phyloP scores from a whole-genome alignment of 1,140 invertebrate species.

The Drosophila pandora region DNA sequence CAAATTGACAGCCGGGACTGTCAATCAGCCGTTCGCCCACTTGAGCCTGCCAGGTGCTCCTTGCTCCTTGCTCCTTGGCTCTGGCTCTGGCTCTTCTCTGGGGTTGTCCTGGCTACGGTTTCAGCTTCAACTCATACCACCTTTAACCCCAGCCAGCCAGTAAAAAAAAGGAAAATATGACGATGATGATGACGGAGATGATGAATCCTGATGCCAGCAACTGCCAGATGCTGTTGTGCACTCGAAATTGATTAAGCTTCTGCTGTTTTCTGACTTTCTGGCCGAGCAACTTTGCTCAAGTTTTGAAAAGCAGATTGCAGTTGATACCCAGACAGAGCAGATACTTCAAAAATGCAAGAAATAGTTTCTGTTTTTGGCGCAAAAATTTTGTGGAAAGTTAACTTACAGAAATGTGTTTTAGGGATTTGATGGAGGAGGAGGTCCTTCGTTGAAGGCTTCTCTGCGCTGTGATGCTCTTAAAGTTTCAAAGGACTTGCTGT shows the following conservation, averaged over 20 bases:
- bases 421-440: no score
- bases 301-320: constrained; percentile 3
- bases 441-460: no score
- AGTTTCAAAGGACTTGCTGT: no score
- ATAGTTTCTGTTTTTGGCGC: neutral
- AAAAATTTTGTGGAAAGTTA: no score
- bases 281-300: constrained; percentile 7
- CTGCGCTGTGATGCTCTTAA: no score
- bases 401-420: no score
- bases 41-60: constrained; percentile 26
- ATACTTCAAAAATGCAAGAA: neutral
- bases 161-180: neutral
- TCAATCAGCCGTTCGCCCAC: constrained; percentile 55
- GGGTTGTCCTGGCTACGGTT: neutral
- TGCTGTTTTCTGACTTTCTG: neutral
- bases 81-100: neutral
- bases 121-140: no score
- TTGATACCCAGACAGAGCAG: neutral
- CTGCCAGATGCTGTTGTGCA: constrained; percentile 42
- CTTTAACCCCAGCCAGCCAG: no score
- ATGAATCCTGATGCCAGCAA: constrained; percentile 10
- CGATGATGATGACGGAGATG: neutral
- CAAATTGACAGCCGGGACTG: constrained; percentile 69
- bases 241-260: constrained; percentile 66
- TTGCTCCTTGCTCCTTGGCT: neutral